A percentile compares a stretch with the other conserved stretches of the same genome.
These are phyloP conservation scores for Mesochorus sp. DNA, from an alignment of 2,888 invertebrate genomes.

Conservation along the genomic window DNA sequence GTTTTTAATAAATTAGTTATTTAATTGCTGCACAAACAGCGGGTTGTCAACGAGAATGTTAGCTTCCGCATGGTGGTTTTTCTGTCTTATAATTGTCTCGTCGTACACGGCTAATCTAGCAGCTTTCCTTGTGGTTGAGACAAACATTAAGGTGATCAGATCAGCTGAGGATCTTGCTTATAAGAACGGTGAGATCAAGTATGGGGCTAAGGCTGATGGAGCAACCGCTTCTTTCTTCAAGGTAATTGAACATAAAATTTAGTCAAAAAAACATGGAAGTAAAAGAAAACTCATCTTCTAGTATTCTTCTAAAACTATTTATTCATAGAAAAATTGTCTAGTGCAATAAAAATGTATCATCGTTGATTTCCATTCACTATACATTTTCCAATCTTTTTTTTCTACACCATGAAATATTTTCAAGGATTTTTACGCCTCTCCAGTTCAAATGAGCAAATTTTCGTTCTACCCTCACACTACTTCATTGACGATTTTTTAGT, in stretches of 20 bases:
- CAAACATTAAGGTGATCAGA: constrained; percentile 86
- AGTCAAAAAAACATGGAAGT: background rate
- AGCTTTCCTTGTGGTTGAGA: constrained; percentile 94
- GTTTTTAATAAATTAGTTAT: background rate
- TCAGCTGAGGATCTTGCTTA: constrained; percentile 92
- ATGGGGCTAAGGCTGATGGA: constrained; percentile 92
- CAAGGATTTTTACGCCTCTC: no score
- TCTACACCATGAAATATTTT: no score
- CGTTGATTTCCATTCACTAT: no score
- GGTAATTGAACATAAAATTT: constrained; percentile 83
- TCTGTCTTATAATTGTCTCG: constrained; percentile 90
- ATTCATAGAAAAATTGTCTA: no score
- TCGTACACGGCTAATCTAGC: constrained; percentile 97
- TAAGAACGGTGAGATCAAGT: constrained; percentile 90
- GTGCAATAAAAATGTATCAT: no score
- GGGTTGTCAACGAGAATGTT: constrained; percentile 94
- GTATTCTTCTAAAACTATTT: no score
- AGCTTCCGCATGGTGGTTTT: constrained; percentile 88
- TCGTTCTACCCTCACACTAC: no score
- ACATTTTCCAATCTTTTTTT: no score
- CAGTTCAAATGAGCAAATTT: no score
- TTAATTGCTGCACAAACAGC: no score
- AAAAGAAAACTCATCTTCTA: background rate
- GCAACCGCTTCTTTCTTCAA: constrained; percentile 95
- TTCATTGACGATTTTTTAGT: background rate